A percentile compares a stretch with the other conserved stretches of the same genome.
Conservation (phyloP, 2,797 vertebrate species). For the Coracias cyanogaster region DNA sequence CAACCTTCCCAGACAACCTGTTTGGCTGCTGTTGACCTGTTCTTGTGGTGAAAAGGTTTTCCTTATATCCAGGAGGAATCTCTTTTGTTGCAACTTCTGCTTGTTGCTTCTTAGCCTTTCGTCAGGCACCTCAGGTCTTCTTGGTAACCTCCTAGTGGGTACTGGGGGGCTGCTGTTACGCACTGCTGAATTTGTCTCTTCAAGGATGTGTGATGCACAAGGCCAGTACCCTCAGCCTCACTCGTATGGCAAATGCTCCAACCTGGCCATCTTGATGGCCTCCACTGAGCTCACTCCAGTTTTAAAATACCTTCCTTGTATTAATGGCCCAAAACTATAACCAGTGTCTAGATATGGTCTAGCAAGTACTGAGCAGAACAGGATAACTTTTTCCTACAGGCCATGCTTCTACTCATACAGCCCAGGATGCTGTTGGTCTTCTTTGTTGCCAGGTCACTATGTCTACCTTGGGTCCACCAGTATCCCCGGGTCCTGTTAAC, state of each 20-base stretch:
- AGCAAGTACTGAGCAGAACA: neutral
- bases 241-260: neutral
- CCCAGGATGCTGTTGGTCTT: accelerated
- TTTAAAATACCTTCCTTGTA: neutral
- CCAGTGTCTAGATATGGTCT: neutral
- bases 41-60: neutral
- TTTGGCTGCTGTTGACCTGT: neutral
- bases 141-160: neutral
- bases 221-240: neutral
- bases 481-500: neutral
- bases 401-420: neutral
- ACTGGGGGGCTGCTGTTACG: neutral
- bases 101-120: neutral
- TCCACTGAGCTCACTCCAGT: neutral
- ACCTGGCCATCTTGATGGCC: neutral
- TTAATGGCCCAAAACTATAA: neutral
- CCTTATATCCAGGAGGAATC: neutral
- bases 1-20: neutral
- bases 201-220: neutral
- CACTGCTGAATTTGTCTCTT: neutral
- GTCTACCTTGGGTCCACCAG: neutral
- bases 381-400: neutral
- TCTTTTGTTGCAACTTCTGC: neutral
- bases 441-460: neutral
- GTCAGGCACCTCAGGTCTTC: neutral